phyloP scores from a whole-genome alignment of 2,113 vertebrate species.

The Saccopteryx bilineata region DNA sequence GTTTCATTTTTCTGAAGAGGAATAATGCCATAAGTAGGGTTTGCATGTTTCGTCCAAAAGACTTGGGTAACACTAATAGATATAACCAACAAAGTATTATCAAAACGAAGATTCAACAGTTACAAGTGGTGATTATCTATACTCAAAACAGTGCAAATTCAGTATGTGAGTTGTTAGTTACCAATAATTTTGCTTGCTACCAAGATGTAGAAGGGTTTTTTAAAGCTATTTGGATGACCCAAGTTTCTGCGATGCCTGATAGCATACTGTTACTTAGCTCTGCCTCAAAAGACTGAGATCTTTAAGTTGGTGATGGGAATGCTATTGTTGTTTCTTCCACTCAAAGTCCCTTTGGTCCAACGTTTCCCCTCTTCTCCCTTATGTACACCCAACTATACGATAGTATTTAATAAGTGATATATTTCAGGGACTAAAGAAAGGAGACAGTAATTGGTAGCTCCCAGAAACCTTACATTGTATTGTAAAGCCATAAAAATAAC shows the following conservation, averaged over 20 bases:
- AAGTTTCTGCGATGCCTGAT: not conserved
- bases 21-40: accelerated
- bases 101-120: not conserved
- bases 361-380: not conserved
- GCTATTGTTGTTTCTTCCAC: not conserved
- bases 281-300: not conserved
- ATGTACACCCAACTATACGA: not conserved
- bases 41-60: slow-evolving; percentile 4
- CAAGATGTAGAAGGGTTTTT: not conserved
- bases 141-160: not conserved
- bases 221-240: not conserved
- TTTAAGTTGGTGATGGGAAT: not conserved
- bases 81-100: not conserved
- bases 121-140: not conserved
- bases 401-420: not conserved
- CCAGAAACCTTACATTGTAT: not conserved
- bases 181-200: not conserved
- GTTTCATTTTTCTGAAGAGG: slow-evolving; percentile 47
- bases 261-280: not conserved
- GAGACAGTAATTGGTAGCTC: not conserved
- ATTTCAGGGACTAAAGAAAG: not conserved
- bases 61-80: not conserved
- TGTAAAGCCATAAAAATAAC: not conserved
- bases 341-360: not conserved
- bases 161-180: not conserved